Base-by-base conservation (phyloP, 2,888 invertebrate species). In the Agrypnus murinus region DNA sequence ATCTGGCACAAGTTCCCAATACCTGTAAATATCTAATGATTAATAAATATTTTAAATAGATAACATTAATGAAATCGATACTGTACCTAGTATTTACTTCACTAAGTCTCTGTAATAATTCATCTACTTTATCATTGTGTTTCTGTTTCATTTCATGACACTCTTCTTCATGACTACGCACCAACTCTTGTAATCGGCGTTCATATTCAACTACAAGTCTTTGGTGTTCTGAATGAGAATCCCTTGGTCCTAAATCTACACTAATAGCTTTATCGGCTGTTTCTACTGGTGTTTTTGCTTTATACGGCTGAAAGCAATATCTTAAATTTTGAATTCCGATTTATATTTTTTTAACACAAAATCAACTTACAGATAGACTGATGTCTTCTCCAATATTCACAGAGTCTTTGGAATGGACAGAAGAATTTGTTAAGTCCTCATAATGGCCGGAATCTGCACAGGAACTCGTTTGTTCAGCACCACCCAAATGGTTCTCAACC, bases 361-460 rank as follows among this genome's bases (percentile, higher is more conserved):
- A n/a, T 5, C 25, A n/a, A 74, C 77, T 72, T 76, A 71, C 78
- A 71, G 68, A 77, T 64, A 34, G 76, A 72, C 43, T 81, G 77
- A 50, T 81, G 65, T 79, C 78, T 57, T 82, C 81, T 59, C 81
- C 78, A 38, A 80, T 75, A 73, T 87, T 87, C 63, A 89, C 88
- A n/a, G 92, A 91, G 80, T 93, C 93, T 86, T 93, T 93, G 67
- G 93, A 93, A 85, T 93, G 92, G 72, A 93, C 87, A 64, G 93
- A 93, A 59, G 93, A 93, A 79, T 91, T 91, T 14, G 91, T 91
- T 78, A 92, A 84, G 86, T 95, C 95, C 83, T 95, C 95, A 85
- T 93, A 95, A 86, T 95, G 93, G 46, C 95, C 95, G 6, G 95
- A 95, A 85, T 95, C 95, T 65, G 94, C 92, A 80, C 93, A 91